Base-by-base conservation (phyloP, 92 coral and sea anemone genomes). In the Nematostella vectensis region DNA sequence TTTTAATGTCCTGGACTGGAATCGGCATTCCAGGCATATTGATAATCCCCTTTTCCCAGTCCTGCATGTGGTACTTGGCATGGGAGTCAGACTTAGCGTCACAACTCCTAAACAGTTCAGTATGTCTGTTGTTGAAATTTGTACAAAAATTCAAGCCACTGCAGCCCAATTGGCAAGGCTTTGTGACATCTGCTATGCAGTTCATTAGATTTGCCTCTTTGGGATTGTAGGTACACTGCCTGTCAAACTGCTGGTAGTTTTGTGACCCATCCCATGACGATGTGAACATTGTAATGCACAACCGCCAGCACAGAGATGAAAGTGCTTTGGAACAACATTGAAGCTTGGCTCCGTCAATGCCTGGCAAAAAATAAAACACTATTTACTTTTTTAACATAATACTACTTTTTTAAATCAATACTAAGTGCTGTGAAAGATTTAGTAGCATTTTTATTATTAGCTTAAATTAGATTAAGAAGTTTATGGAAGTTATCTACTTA, bases 91-190 rank as follows among this genome's bases (percentile, higher is more conserved):
- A 71, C 38, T 62, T 65, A 25, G 62, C 55, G 19, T 75, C 76
- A 58, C 98, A 91, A 42, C 98, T 81, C 15, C 98, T 78, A 52
- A 91, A 91, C 72, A 91, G 65, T 54, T 91, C 98, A 10, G 98
- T 91, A 40, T 91, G 98, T 47, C 98, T 85, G 67, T 78, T 79
- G 75, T 91, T 91, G 58, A 91, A 85, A 75, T 85, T 85, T 25
- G 83, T 85, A 38, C 98, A 85, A 47, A 77, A 85, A 31, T 69
- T 75, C 70, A 85, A 75, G 8, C 95, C 95, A 36, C 76, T 74
- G 68, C 95, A 85, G 15, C 95, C 95, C 57, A 85, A 61, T 70
- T 74, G 97, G 29, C 95, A 89, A 11, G 95, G 97, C 54, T 70
- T 72, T 15, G 87, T 70, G 36, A 89, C 97, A 77, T 89, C 97